Evolutionary conservation across 2,113 vertebrate species (phyloP), one percentile per base, ranked within the genome.

Genomic region (Aix galericulata): DNA sequence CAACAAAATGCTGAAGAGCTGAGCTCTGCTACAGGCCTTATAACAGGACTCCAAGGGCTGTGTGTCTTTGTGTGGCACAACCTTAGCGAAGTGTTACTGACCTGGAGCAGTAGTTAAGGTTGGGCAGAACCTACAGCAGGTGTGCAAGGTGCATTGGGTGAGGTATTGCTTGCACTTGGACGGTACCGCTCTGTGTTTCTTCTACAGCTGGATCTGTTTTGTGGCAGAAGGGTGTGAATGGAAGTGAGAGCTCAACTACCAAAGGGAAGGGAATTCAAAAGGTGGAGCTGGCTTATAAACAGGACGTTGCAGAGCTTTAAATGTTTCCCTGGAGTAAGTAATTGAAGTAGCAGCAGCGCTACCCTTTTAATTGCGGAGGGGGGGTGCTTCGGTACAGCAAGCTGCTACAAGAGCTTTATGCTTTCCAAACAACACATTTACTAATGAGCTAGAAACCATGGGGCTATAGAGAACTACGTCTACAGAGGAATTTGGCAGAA

Each of bases 151-250:
- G 93, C 34, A 1, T 22, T 0, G 1, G 64, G 59, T 73, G 86
- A 88, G 92, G 86, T 73, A 62, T 42, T 53, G 74, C 31, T 82
- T 66, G 67, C 74, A 27, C 40, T 82, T 27, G 0, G 5, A 2
- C 9, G 67, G 69, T 36, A 7, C 76, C 31, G 2, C 69, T 72
- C 1, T 26, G 55, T 44, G 9, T 53, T 53, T 84, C 40, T 73
- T 6, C 78, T 62, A 42, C 78, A 64, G 34, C 15, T 0, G 0
- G 46, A 46, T 48, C 62, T 64, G 0, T 29, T 55, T 3, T 2
- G 27, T 1, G 3, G 34, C 7, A 66, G 44, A 84, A 79, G n/a
- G 22, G 22, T 76, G 93, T 46, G 16, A 81, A 55, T 74, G 67
- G 53, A 80, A 76, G 62, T 13, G 15, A 66, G 74, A 90, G 62